Base-by-base conservation (phyloP, 2,888 invertebrate genomes). In the Conus canariensis region DNA sequence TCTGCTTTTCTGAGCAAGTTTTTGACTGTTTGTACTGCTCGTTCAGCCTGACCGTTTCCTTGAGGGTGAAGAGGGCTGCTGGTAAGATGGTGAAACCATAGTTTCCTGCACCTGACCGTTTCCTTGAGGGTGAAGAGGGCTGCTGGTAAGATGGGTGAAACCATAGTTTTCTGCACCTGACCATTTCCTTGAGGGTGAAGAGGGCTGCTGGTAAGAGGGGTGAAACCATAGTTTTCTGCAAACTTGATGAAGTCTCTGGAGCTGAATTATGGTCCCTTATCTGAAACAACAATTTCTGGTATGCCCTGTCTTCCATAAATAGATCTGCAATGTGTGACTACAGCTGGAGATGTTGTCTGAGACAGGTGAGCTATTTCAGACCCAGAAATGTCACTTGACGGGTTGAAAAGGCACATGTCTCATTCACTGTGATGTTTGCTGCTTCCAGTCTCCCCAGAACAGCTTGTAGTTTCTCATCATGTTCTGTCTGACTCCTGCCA, bases 1-100 rank as follows among this genome's bases (percentile, higher is more conserved):
- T 80, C 67, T 14, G 82, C 82, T 70, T 90, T 90, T n/a, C 45
- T 80, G 30, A 90, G 83, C 30, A 90, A 45, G 30, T n/a, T 85
- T 88, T 74, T 88, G n/a, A 83, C 67, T 74, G 90, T 87, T 74
- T 85, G 70, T 6, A 89, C 90, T 12, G 87, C 90, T 22, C 85
- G 56, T 67, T 90, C 86, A n/a, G 86, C 85, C 45, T 77, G 64
- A 22, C 86, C 88, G 25, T 88, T 86, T 22, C 83, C 80, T 77
- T 88, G 88, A 25, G 85, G 85, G n/a, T 88, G 87, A n/a, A 64
- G 9, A 58, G 70, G 90, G 12, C 67, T 77, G 30, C 67, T 85
- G 14, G 90, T 88, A 3, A 56, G 25, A 82, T 90, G 90, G 87
- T 74, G 45, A 88, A 90, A 9, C 85, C 85, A 74, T 70, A 88